Percentiles rank a stretch among this genome's conserved stretches.
Conservation (phyloP, 2,797 vertebrate genomes). For the Catostomus latipinnis region DNA sequence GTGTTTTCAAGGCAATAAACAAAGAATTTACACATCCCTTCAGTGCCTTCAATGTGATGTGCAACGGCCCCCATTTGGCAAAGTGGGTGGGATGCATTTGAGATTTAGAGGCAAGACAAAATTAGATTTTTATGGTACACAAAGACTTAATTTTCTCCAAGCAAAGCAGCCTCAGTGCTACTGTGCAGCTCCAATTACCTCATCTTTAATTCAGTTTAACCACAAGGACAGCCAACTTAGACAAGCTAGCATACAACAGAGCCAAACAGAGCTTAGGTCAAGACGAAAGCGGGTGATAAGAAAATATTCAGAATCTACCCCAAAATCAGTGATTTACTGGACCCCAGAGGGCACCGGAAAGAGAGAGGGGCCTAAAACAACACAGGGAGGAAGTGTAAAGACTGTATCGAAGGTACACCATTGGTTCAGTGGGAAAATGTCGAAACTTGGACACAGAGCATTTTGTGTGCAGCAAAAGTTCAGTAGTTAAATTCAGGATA, state of each 20-base stretch:
- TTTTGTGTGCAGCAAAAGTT: constrained; percentile 22
- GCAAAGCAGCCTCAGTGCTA: constrained; percentile 32
- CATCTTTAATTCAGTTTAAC: constrained; percentile 36
- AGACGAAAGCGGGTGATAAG: constrained; percentile 8
- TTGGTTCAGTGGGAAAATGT: constrained; percentile 14
- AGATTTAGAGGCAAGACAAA: constrained; percentile 31
- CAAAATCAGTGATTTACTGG: constrained; percentile 34
- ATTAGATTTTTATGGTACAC: constrained; percentile 39
- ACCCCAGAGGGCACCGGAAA: constrained; percentile 36
- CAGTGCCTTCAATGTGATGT: constrained; percentile 17
- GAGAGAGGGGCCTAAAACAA: constrained; percentile 29
- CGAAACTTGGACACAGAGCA: constrained; percentile 9
- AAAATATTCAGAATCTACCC: constrained; percentile 21
- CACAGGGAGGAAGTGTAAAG: constrained; percentile 29
- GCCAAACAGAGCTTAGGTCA: constrained; percentile 4
- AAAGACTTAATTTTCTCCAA: constrained; percentile 31
- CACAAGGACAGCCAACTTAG: neutral
- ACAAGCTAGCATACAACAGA: constrained; percentile 13
- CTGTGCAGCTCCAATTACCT: constrained; percentile 31
- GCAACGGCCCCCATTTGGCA: constrained; percentile 7
- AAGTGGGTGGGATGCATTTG: constrained; percentile 28
- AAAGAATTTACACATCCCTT: constrained; percentile 57
- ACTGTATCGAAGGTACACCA: constrained; percentile 41
- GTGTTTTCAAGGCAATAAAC: constrained; percentile 56
- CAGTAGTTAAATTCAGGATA: constrained; percentile 34